Conservation (phyloP, 1,140 invertebrate species). For the Megalonaias nervosa region DNA sequence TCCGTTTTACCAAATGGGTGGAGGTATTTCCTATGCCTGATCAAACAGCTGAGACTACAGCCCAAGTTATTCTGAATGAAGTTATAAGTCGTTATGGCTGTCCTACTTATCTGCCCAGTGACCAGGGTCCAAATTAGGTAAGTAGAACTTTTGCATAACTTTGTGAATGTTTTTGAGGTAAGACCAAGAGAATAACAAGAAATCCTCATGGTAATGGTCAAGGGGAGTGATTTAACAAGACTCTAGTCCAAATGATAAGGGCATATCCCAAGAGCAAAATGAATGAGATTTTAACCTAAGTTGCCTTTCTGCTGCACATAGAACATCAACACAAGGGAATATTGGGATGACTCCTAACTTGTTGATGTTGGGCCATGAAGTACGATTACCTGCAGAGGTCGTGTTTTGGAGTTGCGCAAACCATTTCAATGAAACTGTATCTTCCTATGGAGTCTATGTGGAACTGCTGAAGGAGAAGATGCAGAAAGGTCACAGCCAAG, state of each 20-base stretch:
- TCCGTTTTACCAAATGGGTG: too few species aligned
- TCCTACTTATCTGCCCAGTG: conserved; percentile 27
- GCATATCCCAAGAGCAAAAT: too few species aligned
- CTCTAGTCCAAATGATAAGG: too few species aligned
- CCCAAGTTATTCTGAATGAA: conserved; percentile 30
- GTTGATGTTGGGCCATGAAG: conserved; percentile 38
- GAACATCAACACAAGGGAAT: conserved; percentile 8
- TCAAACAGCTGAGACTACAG: too few species aligned
- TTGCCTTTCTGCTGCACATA: conserved; percentile 16
- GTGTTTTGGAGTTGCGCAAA: too few species aligned
- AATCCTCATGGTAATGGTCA: conserved; percentile 43
- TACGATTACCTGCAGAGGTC: conserved; percentile 19
- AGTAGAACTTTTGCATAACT: conserved; percentile 30
- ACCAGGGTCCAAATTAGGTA: conserved; percentile 40
- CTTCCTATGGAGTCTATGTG: conserved; percentile 10
- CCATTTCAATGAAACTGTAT: not conserved
- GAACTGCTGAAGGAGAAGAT: conserved; percentile 6
- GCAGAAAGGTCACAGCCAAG: conserved; percentile 15
- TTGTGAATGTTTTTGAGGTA: conserved; percentile 21
- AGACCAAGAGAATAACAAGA: conserved; percentile 31
- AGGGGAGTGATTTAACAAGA: too few species aligned
- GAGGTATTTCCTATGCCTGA: too few species aligned
- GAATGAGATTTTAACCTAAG: conserved; percentile 38
- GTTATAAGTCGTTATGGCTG: conserved; percentile 50
- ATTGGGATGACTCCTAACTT: conserved; percentile 33